A percentile compares a stretch with the other conserved stretches of the same genome.
phyloP scores from a whole-genome alignment of 2,888 invertebrate species.

The Notodonta ziczac region DNA sequence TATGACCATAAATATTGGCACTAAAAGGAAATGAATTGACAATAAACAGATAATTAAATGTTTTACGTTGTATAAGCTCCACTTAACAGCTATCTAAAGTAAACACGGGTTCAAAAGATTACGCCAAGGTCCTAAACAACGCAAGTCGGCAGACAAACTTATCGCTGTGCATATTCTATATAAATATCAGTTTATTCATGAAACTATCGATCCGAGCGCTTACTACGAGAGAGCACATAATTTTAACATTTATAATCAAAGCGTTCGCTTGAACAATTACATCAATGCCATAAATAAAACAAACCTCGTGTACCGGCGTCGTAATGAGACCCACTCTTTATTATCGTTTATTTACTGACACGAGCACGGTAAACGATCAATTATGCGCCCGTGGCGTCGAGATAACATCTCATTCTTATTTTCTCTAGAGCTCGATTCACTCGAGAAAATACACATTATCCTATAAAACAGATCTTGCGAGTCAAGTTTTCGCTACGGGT shows the following conservation, averaged over 20 bases:
- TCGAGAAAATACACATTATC: neutral
- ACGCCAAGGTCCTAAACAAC: slow-evolving; percentile 11
- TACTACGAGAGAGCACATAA: slow-evolving; percentile 25
- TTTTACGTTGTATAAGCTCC: slow-evolving; percentile 9
- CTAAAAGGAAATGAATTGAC: slow-evolving; percentile 10
- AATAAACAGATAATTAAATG: slow-evolving; percentile 13
- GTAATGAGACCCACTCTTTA: slow-evolving; percentile 26
- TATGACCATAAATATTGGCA: slow-evolving; percentile 7
- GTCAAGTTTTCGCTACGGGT: too few species aligned
- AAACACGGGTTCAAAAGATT: slow-evolving; percentile 26
- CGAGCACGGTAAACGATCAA: neutral
- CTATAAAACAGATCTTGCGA: neutral
- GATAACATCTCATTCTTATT: neutral
- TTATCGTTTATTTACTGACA: slow-evolving; percentile 17
- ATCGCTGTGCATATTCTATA: slow-evolving; percentile 15
- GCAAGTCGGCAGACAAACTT: slow-evolving; percentile 17
- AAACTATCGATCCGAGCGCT: slow-evolving; percentile 21
- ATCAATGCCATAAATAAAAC: slow-evolving; percentile 49
- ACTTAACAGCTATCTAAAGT: slow-evolving; percentile 19
- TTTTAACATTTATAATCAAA: slow-evolving; percentile 36
- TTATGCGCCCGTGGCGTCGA: neutral
- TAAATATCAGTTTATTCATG: slow-evolving; percentile 26
- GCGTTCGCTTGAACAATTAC: slow-evolving; percentile 43
- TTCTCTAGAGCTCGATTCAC: neutral
- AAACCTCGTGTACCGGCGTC: slow-evolving; percentile 30